Evolutionary conservation across 1,140 invertebrate species (phyloP), one percentile per base, ranked within the genome.

Genomic region (Gryllus bimaculatus): DNA sequence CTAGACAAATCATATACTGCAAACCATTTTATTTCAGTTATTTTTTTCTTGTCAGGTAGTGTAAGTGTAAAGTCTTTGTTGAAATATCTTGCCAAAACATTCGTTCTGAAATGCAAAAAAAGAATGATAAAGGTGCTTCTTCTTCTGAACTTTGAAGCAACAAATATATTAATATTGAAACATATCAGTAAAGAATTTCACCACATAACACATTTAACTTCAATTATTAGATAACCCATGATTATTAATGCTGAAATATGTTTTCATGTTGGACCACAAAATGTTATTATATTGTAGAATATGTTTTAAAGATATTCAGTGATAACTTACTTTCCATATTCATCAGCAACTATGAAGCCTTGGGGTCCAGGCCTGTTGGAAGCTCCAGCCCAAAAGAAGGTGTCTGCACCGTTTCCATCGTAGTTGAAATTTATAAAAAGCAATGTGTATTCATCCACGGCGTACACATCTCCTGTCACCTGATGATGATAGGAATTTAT

Each of bases 361-460:
- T 96, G 93, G 0, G 94, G 94, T 8, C 95, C 95, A 0, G 95
- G 95, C 47, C 94, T 85, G 82, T 94, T 94, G 0, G 93, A 90
- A n/a, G 93, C 90, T 54, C 96, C 96, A 8, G 94, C 93, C 95
- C 95, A 97, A 84, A 98, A 97, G 85, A 95, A 97, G 8, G 95
- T 94, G 84, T 96, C 95, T 47, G 91, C 92, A 10, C 95, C 95
- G 78, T 95, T 94, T 21, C 96, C 96, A 87, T 97, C 96, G 82
- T 97, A 98, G 84, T 91, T 95, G 82, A 98, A 98, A 49, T 91
- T 90, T 18, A 91, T 91, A 74, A 98, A 86, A 1, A 96, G 86
- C 47, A 97, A 86, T 0, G 95, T 97, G 83, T 90, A 93, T 79
- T 95, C 92, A 85, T 98, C 94, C 0, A 97, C 94, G 8, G 95